Evolutionary conservation across 2,113 vertebrate genomes (phyloP).

Genomic region (Xiphorhynchus elegans): DNA sequence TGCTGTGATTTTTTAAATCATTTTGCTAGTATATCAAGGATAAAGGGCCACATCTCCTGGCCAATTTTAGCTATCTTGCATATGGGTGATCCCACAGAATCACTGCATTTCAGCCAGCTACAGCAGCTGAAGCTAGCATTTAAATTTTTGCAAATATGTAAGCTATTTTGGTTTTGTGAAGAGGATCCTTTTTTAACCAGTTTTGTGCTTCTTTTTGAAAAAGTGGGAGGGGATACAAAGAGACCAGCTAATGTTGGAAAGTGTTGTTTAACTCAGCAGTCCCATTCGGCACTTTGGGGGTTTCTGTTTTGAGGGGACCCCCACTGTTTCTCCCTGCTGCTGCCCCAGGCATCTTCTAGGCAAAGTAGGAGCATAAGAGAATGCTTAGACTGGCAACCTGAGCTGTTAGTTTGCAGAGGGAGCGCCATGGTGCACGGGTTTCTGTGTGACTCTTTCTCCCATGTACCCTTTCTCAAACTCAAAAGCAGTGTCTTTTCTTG

Average conservation of each 20-base stretch:
- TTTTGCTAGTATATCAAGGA: neutral
- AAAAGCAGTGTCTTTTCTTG: neutral
- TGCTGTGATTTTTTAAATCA: neutral
- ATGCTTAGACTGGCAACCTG: neutral
- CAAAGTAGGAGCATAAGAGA: neutral
- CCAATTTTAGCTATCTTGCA: neutral
- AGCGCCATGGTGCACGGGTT: neutral
- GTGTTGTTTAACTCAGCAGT: neutral
- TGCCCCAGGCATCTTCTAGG: neutral
- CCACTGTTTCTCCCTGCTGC: neutral
- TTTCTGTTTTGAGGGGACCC: neutral
- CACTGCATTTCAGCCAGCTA: neutral
- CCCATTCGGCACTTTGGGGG: accelerated
- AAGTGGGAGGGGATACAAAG: neutral
- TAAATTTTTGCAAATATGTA: neutral
- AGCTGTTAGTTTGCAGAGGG: neutral
- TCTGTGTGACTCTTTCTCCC: neutral
- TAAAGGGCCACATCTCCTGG: neutral
- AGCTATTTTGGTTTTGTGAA: neutral
- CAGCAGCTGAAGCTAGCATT: neutral
- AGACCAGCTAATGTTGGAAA: neutral
- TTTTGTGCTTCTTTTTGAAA: neutral
- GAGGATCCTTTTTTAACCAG: neutral
- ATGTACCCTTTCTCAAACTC: neutral
- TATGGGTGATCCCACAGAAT: neutral